Conservation (phyloP, 1,140 invertebrate genomes). For the Bicyclus anynana region DNA sequence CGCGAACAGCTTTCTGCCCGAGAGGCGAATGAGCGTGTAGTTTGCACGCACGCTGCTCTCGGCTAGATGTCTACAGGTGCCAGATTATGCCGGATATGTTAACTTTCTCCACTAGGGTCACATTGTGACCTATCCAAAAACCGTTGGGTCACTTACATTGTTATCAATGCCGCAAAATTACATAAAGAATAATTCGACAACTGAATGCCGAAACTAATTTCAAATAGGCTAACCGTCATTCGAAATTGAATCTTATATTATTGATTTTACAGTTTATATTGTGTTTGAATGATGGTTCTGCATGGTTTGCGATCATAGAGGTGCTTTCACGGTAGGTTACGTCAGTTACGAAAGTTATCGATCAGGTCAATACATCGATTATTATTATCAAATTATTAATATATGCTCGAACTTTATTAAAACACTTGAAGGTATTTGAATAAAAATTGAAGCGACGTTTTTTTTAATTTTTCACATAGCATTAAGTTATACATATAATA, state of each 20-base stretch:
- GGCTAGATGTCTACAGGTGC: constrained; percentile 49
- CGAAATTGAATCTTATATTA: constrained; percentile 11
- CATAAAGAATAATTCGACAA: constrained; percentile 22
- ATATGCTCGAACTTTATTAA: neutral
- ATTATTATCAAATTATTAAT: neutral
- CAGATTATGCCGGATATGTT: constrained; percentile 63
- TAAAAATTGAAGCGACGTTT: no score
- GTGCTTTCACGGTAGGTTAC: constrained; percentile 42
- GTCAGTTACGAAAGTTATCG: constrained; percentile 39
- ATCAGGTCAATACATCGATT: constrained; percentile 10
- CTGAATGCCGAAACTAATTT: constrained; percentile 6
- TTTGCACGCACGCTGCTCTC: constrained; percentile 39
- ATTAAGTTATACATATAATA: no score
- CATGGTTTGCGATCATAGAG: constrained; percentile 6
- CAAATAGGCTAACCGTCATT: neutral
- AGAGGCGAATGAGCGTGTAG: constrained; percentile 44
- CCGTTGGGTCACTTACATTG: constrained; percentile 20
- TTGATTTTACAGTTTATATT: neutral
- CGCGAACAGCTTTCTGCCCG: constrained; percentile 46
- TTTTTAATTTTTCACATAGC: no score
- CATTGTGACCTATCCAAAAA: constrained; percentile 35
- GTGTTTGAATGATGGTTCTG: neutral
- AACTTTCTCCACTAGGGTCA: constrained; percentile 66
- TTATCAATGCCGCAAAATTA: constrained; percentile 10
- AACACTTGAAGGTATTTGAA: neutral